Conservation (phyloP, 30 jellyfish, hydroid and myxozoan genomes). For the Hydra vulgaris region DNA sequence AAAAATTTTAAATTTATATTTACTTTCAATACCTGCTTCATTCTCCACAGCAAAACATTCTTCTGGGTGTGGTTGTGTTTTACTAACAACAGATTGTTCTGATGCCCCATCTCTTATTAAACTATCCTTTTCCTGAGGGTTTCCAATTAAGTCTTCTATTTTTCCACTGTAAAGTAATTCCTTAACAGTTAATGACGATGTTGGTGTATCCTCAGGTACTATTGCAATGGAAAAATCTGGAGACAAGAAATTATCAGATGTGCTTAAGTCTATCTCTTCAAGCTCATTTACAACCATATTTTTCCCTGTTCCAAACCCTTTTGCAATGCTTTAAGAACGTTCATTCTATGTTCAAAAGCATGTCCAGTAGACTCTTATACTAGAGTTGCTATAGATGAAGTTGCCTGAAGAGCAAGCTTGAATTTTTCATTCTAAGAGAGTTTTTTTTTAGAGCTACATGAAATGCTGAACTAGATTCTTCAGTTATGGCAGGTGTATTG, state of each 20-base stretch:
- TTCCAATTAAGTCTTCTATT: neutral
- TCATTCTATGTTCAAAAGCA: neutral
- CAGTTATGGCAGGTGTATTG: neutral
- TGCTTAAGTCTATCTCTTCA: neutral
- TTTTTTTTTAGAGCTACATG: neutral
- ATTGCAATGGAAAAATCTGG: neutral
- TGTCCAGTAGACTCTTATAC: no score
- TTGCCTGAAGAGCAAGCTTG: neutral
- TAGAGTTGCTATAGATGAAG: no score
- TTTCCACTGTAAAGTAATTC: neutral
- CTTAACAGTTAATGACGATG: neutral
- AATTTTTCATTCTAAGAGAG: neutral
- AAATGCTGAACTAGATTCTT: neutral
- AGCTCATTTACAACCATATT: neutral
- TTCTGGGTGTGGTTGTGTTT: neutral
- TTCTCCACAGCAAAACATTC: neutral
- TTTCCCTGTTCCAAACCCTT: neutral
- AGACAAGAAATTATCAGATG: neutral
- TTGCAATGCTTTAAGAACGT: neutral
- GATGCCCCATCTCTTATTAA: neutral
- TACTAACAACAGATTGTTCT: neutral
- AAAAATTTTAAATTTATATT: no score
- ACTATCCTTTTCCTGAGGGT: neutral
- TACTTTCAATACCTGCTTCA: neutral
- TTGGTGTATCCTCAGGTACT: neutral